These are phyloP conservation scores for Nestor notabilis DNA, from an alignment of 2,113 vertebrate genomes.

Conservation along the genomic window DNA sequence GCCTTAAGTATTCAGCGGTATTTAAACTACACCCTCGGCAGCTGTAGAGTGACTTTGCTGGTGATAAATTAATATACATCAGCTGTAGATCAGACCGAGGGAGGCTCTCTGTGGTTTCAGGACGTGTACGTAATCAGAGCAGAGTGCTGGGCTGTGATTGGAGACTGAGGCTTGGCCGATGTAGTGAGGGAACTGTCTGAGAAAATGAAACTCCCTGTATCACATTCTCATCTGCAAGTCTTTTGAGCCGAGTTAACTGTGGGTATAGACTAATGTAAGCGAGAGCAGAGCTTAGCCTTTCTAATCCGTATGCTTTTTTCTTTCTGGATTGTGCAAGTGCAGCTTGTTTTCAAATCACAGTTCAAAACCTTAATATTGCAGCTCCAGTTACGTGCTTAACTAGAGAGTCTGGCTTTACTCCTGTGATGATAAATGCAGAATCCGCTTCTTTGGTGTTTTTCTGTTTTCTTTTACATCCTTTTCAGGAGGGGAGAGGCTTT, in stretches of 20 bases:
- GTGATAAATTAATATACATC: not conserved
- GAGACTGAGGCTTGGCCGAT: conserved; percentile 2
- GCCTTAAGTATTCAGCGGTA: not conserved
- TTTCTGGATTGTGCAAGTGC: conserved; percentile 30
- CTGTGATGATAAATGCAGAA: not conserved
- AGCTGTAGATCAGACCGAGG: not conserved
- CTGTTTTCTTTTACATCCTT: not conserved
- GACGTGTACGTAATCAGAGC: not conserved
- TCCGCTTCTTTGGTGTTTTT: not conserved
- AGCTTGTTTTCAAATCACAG: conserved; percentile 25
- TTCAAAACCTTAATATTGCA: conserved; percentile 18
- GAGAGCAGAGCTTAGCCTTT: conserved; percentile 24
- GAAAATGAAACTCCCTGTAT: conserved; percentile 53
- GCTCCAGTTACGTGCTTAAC: conserved; percentile 47
- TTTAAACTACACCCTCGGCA: not conserved
- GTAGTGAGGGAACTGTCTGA: conserved; percentile 15
- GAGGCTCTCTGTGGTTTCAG: conserved; percentile 35
- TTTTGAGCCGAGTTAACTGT: conserved; percentile 12
- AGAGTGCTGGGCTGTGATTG: conserved; percentile 46
- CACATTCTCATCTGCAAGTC: conserved; percentile 41
- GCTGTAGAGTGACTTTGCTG: not conserved
- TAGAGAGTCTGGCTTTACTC: conserved; percentile 13
- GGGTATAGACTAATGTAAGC: conserved; percentile 4
- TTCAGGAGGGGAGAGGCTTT: not conserved
- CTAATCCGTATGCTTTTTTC: not conserved